Percentiles rank a stretch among this genome's conserved stretches.
phyloP scores from a whole-genome alignment of 1,140 invertebrate genomes.

The Papilio xuthus region DNA sequence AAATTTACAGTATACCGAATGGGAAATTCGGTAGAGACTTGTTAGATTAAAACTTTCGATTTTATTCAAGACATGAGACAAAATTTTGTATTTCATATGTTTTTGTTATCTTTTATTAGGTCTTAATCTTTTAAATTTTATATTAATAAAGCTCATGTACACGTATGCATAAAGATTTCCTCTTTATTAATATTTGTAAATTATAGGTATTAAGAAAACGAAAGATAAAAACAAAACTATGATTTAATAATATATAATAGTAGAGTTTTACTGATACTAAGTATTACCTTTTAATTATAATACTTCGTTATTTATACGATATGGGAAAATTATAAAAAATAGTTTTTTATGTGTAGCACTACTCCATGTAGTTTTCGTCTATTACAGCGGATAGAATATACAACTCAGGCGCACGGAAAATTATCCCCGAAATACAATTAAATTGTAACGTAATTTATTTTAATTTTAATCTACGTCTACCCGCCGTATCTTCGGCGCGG shows the following conservation, averaged over 20 bases:
- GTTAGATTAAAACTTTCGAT: constrained; percentile 25
- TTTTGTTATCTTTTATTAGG: not conserved
- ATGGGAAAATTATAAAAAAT: no score
- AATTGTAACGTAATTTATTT: constrained; percentile 78
- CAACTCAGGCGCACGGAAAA: constrained; percentile 78
- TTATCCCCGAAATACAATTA: constrained; percentile 79
- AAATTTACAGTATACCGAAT: constrained; percentile 76
- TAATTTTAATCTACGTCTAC: constrained; percentile 70
- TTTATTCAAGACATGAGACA: not conserved
- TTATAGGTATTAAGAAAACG: no score
- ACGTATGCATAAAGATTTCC: no score
- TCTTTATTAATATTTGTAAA: no score
- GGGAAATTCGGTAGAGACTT: constrained; percentile 53
- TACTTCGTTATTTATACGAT: not conserved
- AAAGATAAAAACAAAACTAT: no score
- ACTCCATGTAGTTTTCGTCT: constrained; percentile 51
- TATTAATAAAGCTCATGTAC: no score
- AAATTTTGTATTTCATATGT: not conserved
- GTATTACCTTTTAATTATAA: no score
- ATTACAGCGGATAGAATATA: constrained; percentile 63
- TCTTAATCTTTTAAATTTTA: no score
- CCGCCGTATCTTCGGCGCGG: constrained; percentile 56
- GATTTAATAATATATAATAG: no score
- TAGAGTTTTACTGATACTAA: no score
- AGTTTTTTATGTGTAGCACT: constrained; percentile 27